phyloP scores from a whole-genome alignment of 92 coral and sea anemone genomes.

The Phenganax subtilis region DNA sequence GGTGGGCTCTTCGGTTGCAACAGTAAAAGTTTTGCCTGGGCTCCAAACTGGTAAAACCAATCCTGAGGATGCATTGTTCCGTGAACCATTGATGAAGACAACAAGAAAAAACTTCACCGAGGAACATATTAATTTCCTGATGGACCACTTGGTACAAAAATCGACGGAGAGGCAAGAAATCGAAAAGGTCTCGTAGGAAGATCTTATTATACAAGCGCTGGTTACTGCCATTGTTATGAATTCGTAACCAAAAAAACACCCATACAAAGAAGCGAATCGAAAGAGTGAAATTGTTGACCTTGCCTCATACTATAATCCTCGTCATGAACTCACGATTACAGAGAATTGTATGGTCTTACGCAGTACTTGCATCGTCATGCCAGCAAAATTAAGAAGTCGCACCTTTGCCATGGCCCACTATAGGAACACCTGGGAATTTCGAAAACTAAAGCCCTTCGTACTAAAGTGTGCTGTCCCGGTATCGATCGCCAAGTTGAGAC shows the following conservation, averaged over 20 bases:
- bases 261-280: neutral
- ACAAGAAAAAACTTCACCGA: constrained; percentile 14
- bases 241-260: neutral
- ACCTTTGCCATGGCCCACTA: constrained; percentile 1
- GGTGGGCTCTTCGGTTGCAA: constrained; percentile 17
- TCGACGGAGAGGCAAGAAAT: constrained; percentile 36
- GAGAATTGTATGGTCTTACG: neutral
- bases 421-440: neutral
- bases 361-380: neutral
- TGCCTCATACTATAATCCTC: neutral
- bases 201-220: constrained; percentile 23
- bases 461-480: constrained; percentile 13
- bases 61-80: neutral
- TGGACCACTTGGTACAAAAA: constrained; percentile 31
- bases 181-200: constrained; percentile 18
- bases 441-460: constrained; percentile 2
- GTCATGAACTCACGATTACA: neutral
- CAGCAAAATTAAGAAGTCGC: neutral
- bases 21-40: neutral
- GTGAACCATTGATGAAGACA: neutral
- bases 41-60: constrained; percentile 2
- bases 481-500: constrained; percentile 14
- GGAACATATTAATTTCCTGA: constrained; percentile 27
- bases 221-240: neutral
- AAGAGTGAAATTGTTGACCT: neutral